phyloP scores from a whole-genome alignment of 2,797 vertebrate genomes.

The Phoebastria nigripes region DNA sequence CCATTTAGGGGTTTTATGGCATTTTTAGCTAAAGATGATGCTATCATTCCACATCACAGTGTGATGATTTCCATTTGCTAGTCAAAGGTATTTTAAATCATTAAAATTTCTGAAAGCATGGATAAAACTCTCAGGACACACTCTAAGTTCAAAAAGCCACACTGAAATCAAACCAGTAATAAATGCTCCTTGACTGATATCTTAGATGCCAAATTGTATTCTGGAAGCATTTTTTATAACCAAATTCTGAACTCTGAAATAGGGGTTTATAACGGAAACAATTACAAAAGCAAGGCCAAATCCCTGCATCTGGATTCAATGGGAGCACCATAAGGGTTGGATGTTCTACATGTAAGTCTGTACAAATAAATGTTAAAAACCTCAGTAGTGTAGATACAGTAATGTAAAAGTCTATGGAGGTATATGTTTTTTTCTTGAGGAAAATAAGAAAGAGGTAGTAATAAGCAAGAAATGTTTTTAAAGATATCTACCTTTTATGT shows the following conservation, averaged over 20 bases:
- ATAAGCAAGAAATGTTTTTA: not conserved
- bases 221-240: constrained; percentile 29
- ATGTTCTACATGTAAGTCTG: not conserved
- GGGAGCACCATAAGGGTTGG: not conserved
- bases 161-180: not conserved
- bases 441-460: not conserved
- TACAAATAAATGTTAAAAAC: not conserved
- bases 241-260: constrained; percentile 17
- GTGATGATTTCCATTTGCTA: constrained; percentile 4
- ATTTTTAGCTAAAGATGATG: not conserved
- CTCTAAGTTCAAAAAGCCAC: constrained; percentile 23
- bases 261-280: not conserved
- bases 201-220: not conserved
- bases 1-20: not conserved
- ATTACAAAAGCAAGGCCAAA: constrained; percentile 33
- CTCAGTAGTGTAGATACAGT: not conserved
- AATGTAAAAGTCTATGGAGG: not conserved
- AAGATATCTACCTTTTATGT: not conserved
- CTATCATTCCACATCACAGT: not conserved
- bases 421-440: not conserved
- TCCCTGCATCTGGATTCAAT: constrained; percentile 32
- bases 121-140: not conserved
- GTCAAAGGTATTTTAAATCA: not conserved
- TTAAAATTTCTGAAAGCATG: not conserved
- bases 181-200: not conserved